phyloP scores from a whole-genome alignment of 2,888 invertebrate genomes.

The Troides aeacus region DNA sequence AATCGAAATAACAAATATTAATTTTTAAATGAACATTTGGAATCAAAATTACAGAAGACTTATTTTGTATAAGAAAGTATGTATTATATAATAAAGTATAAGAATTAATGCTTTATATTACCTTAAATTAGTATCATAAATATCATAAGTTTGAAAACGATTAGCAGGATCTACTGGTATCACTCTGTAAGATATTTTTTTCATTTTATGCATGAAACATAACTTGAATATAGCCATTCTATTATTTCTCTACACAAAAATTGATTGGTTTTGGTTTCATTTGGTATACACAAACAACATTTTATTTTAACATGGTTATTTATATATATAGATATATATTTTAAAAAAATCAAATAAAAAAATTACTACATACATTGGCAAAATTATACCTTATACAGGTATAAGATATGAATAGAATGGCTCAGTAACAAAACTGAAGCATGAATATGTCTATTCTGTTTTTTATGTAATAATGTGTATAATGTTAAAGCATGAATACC shows the following conservation, averaged over 20 bases:
- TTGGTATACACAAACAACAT: not conserved
- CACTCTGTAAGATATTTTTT: conserved; percentile 49
- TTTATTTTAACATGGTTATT: not conserved
- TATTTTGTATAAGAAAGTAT: no score
- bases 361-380: conserved; percentile 2
- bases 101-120: not conserved
- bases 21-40: not conserved
- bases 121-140: not conserved
- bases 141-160: conserved; percentile 37
- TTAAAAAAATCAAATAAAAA: not conserved
- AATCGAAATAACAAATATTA: not conserved
- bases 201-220: conserved; percentile 39
- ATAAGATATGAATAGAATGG: conserved; percentile 33
- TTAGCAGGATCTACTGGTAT: conserved; percentile 42
- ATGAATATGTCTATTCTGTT: conserved; percentile 28
- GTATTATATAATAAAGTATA: no score
- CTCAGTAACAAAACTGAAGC: conserved; percentile 31
- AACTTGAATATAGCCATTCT: conserved; percentile 45
- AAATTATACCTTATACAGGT: not conserved
- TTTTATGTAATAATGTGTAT: conserved; percentile 17
- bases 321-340: not conserved
- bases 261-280: not conserved
- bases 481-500: conserved; percentile 32
- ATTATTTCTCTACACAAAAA: conserved; percentile 35
- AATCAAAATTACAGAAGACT: not conserved